Conservation (phyloP, 2,888 invertebrate species). For the Beris morrisii region DNA sequence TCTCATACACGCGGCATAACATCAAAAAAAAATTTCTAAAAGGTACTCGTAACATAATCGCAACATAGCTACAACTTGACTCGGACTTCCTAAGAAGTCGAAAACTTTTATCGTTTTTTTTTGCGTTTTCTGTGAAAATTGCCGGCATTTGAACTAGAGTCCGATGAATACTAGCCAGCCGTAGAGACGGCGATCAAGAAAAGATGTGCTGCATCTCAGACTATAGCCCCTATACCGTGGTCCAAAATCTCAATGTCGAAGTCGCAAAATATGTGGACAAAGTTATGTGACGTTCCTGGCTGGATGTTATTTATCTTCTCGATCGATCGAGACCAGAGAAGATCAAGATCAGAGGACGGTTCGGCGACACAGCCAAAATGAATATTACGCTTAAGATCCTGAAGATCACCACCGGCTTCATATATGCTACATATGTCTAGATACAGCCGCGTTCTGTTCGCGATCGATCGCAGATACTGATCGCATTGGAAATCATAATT, state of each 20-base stretch:
- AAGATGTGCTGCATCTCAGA: too few relatives aligned
- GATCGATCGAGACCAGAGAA: conserved; percentile 18
- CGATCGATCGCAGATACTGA: conserved; percentile 6
- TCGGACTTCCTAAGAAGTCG: conserved; percentile 32
- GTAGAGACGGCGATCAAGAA: too few relatives aligned
- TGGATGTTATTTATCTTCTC: conserved; percentile 26
- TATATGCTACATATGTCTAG: neutral
- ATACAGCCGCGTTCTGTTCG: neutral
- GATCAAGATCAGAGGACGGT: conserved; percentile 20
- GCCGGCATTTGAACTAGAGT: conserved; percentile 17
- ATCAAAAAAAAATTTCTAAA: conserved; percentile 29
- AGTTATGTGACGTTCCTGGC: conserved; percentile 26
- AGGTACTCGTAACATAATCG: conserved; percentile 17
- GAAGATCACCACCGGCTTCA: neutral
- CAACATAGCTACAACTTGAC: conserved; percentile 22
- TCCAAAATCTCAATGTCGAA: conserved; percentile 25
- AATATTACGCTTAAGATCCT: neutral
- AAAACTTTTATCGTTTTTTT: conserved; percentile 28
- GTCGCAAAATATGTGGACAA: conserved; percentile 28
- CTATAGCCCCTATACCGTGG: neutral
- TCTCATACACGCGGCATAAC: conserved; percentile 20
- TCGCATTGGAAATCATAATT: conserved; percentile 16
- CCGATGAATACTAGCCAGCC: too few relatives aligned
- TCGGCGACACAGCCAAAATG: neutral
- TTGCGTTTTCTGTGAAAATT: conserved; percentile 24